A percentile compares a stretch with the other conserved stretches of the same genome.
Conservation (phyloP, 2,797 vertebrate genomes). For the Emydoidea blandingii region DNA sequence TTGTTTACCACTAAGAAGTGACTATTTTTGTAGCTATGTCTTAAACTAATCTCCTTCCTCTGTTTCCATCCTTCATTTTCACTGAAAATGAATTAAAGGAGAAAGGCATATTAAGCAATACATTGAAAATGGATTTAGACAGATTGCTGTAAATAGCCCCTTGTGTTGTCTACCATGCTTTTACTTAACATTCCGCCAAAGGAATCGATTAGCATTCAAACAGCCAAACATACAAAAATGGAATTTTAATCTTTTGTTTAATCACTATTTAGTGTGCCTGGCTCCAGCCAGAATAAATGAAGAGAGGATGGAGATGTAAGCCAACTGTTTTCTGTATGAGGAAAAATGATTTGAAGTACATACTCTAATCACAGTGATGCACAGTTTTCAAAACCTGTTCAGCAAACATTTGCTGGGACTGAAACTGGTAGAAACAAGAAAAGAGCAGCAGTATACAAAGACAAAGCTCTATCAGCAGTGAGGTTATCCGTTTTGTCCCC, state of each 20-base stretch:
- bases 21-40: constrained; percentile 59
- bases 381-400: background rate
- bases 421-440: background rate
- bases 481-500: background rate
- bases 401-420: background rate
- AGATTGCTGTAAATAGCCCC: constrained; percentile 72
- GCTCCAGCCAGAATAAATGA: constrained; percentile 50
- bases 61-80: constrained; percentile 59
- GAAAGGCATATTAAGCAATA: constrained; percentile 75
- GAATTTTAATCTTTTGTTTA: constrained; percentile 81
- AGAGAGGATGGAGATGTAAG: constrained; percentile 1
- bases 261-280: constrained; percentile 70
- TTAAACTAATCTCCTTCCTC: constrained; percentile 45
- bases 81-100: constrained; percentile 59
- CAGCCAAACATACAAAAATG: constrained; percentile 66
- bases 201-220: constrained; percentile 69
- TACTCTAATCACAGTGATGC: background rate
- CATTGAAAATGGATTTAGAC: constrained; percentile 70
- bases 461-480: background rate
- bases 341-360: constrained; percentile 10
- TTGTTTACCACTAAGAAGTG: constrained; percentile 56
- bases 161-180: constrained; percentile 70
- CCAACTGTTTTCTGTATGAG: constrained; percentile 30
- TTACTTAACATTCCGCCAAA: constrained; percentile 62
- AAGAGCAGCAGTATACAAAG: background rate